Percentiles rank a stretch among this genome's conserved stretches.
Conservation (phyloP, 2,113 vertebrate species). For the Sisor rabdophorus region DNA sequence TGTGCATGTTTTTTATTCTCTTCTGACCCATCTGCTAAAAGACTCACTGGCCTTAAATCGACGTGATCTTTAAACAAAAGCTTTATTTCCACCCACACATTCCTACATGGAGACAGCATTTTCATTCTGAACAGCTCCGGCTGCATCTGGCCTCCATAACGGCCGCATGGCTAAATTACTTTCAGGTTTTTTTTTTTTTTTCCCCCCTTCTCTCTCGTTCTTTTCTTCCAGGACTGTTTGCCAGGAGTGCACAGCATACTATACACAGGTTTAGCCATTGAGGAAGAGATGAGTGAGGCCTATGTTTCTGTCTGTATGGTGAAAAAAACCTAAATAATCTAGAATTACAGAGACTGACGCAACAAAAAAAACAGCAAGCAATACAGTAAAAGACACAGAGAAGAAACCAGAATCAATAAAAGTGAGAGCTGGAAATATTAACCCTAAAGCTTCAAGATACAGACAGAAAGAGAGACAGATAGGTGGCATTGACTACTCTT, state of each 20-base stretch:
- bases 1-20: not conserved
- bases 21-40: slow-evolving; percentile 39
- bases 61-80: slow-evolving; percentile 52
- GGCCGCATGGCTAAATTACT: slow-evolving; percentile 58
- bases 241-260: slow-evolving; percentile 51
- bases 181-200: slow-evolving; percentile 37
- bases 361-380: not conserved
- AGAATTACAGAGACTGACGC: too few relatives aligned
- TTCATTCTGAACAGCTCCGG: slow-evolving; percentile 57
- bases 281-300: slow-evolving; percentile 56
- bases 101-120: slow-evolving; percentile 51
- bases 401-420: not conserved
- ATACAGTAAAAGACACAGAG: not conserved
- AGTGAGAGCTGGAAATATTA: not conserved
- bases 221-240: not conserved
- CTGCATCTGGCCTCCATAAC: slow-evolving; percentile 58
- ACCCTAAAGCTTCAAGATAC: not conserved
- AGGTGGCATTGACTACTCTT: not conserved
- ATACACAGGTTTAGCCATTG: slow-evolving; percentile 55
- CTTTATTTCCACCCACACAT: slow-evolving; percentile 63
- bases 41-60: slow-evolving; percentile 38
- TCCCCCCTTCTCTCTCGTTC: slow-evolving; percentile 38
- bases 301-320: slow-evolving; percentile 33
- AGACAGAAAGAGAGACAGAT: not conserved
- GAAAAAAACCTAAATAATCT: not conserved